Evolutionary conservation across 2,113 vertebrate genomes (phyloP), one percentile per base, ranked within the genome.

Genomic region (Sinocyclocheilus anophthalmus): DNA sequence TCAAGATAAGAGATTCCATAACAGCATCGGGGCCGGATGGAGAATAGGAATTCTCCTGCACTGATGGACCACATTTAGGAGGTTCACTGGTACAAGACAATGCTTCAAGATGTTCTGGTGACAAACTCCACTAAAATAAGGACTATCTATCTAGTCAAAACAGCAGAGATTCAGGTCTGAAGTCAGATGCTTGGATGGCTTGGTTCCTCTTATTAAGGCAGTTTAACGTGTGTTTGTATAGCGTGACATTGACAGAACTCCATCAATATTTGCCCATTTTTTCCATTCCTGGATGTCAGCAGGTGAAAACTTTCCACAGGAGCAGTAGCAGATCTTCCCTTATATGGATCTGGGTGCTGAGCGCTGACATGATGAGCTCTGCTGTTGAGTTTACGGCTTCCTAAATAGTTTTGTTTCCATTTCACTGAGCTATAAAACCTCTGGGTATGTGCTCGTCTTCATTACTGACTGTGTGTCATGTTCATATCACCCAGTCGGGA

Each of bases 341-440:
- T 94, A 95, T 94, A 94, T 90, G 94, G 94, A 88, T 90, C 87
- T 48, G 45, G 45, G 11, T 48, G 11, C 45, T 48, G 45, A 48
- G 45, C 57, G 50, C 50, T n/a, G 61, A 37, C 30, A 50, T 14
- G 24, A 24, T 84, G 86, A 91, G 85, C 91, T 92, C 92, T 92
- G 90, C 91, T 90, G 91, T 90, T 90, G 87, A 89, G 81, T 70
- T 83, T 83, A 91, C 91, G 88, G 88, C 84, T 85, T 89, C 86
- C 89, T 92, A 85, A 50, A 92, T 93, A 89, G 81, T 48, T 72
- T 93, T 94, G 89, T 94, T 94, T 94, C 92, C 92, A 93, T 93
- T 94, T 90, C 91, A 91, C 84, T 89, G 79, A 81, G 81, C 90
- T 88, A 89, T 91, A 93, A 95, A 94, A 93, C 90, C 86, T 89